Base-by-base conservation (phyloP, 2,113 vertebrate species). In the Clinocottus analis region DNA sequence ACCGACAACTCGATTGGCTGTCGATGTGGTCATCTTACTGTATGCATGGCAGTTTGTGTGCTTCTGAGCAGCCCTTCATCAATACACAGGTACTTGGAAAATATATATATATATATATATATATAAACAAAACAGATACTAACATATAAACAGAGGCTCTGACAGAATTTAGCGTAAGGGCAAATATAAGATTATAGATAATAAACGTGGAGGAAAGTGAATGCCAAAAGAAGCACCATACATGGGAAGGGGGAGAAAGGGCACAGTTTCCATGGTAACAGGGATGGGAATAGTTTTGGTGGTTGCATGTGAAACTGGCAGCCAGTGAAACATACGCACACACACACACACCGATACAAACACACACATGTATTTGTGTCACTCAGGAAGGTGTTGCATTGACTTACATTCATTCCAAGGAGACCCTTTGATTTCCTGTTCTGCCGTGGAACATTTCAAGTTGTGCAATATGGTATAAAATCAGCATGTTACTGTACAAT, bases 1-100 rank as follows among this genome's bases (percentile, higher is more conserved):
- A 80, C 77, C 16, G 58, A 82, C 70, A 69, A 77, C 68, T 72
- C 7, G 77, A 94, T 94, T 94, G 93, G 93, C 85, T 91, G 80
- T 55, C 89, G 92, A 93, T 94, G 93, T 93, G 92, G 93, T 94
- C 92, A 93, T 93, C 90, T 77, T 31, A 77, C 51, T 67, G 62
- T 66, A 77, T 55, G 65, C 13, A 65, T 68, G 55, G 51, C n/a
- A 31, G 49, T 41, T 70, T 74, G 17, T 27, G 47, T 72, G 70
- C 68, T 62, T 21, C 41, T 65, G 62, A 82, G 33, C 29, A 63
- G 69, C 49, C 10, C 21, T 63, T 33, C 53, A 62, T 81, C 65
- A 74, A 29, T 61, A 16, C 71, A 79, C 41, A 65, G 16, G 1
- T 25, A 12, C 16, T 27, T 37, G 7, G 5, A 43, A 35, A 51